These are phyloP conservation scores for Hybognathus amarus DNA, from an alignment of 2,797 vertebrate genomes.

Conservation along the genomic window DNA sequence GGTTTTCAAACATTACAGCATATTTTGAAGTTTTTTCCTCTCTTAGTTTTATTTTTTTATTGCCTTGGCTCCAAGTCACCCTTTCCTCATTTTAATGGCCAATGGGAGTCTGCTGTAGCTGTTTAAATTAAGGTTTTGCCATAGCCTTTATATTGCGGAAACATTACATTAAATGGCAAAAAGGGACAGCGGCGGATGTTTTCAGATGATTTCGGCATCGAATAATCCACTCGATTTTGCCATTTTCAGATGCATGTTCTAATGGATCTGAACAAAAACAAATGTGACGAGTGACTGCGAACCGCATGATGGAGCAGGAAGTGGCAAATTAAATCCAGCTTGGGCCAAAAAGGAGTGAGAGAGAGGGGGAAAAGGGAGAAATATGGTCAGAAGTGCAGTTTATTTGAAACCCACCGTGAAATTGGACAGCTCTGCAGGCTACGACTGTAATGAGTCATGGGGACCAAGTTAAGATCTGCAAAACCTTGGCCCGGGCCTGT, in stretches of 20 bases:
- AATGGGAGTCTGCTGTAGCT: constrained; percentile 79
- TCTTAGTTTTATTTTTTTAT: constrained; percentile 76
- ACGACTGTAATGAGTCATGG: constrained; percentile 66
- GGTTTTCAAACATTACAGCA: constrained; percentile 80
- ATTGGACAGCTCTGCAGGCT: constrained; percentile 76
- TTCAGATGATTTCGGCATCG: constrained; percentile 69
- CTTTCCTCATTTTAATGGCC: constrained; percentile 82
- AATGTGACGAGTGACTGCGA: constrained; percentile 63
- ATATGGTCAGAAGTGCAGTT: constrained; percentile 66
- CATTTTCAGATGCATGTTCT: constrained; percentile 63
- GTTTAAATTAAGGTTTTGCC: constrained; percentile 77
- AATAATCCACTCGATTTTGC: constrained; percentile 48
- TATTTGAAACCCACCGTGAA: constrained; percentile 82
- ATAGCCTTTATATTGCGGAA: constrained; percentile 81
- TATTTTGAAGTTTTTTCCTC: constrained; percentile 81
- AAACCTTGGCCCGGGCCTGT: constrained; percentile 50
- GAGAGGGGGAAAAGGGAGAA: constrained; percentile 45
- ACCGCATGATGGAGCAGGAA: constrained; percentile 68
- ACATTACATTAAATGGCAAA: constrained; percentile 82
- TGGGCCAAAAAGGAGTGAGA: constrained; percentile 58
- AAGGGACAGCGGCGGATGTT: constrained; percentile 64
- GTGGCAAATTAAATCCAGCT: constrained; percentile 76
- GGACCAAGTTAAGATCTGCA: constrained; percentile 53
- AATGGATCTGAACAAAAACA: constrained; percentile 71
- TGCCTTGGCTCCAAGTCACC: constrained; percentile 75